A percentile compares a stretch with the other conserved stretches of the same genome.
Evolutionary conservation across 1,140 invertebrate genomes (phyloP).

Genomic region (Ectropis grisescens): DNA sequence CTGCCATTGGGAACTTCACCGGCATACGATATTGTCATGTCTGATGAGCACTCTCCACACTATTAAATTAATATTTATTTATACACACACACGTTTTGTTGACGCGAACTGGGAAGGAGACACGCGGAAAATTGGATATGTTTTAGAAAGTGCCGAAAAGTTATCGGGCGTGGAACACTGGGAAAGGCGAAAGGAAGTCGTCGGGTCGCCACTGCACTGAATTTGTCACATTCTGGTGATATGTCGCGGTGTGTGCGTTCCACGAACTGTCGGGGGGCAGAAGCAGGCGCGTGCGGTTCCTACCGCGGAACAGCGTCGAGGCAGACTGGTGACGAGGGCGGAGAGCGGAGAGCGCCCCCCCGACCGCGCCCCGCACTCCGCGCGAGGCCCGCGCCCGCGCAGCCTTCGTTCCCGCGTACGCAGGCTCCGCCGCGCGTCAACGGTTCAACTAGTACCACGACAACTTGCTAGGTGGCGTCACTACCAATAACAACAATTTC

Average conservation of each 20-base stretch:
- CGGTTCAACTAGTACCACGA: not conserved
- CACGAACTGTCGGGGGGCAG: conserved; percentile 32
- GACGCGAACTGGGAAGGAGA: conserved; percentile 53
- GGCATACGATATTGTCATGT: conserved; percentile 90
- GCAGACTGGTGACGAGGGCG: conserved; percentile 29
- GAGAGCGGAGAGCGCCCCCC: too few relatives aligned
- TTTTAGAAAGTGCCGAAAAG: conserved; percentile 63
- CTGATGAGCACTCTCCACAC: conserved; percentile 33
- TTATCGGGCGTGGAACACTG: conserved; percentile 38
- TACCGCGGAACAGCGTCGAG: conserved; percentile 32
- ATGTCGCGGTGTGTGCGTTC: conserved; percentile 38
- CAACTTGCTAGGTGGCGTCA: conserved; percentile 1
- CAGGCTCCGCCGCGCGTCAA: not conserved
- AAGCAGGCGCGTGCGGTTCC: conserved; percentile 33
- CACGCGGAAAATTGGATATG: conserved; percentile 66
- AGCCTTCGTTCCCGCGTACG: too few relatives aligned
- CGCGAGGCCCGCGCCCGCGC: too few relatives aligned
- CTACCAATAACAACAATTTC: too few relatives aligned
- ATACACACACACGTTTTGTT: conserved; percentile 61
- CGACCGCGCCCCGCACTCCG: too few relatives aligned
- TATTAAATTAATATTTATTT: conserved; percentile 59
- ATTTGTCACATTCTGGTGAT: conserved; percentile 62
- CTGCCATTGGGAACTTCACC: conserved; percentile 90
- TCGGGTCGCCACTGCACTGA: conserved; percentile 36
- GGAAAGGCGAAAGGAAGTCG: conserved; percentile 44